Evolutionary conservation across 37 sponge, comb jelly and placozoan species (phyloP), one percentile per base, ranked within the genome.

Genomic region (Ephydatia muelleri): DNA sequence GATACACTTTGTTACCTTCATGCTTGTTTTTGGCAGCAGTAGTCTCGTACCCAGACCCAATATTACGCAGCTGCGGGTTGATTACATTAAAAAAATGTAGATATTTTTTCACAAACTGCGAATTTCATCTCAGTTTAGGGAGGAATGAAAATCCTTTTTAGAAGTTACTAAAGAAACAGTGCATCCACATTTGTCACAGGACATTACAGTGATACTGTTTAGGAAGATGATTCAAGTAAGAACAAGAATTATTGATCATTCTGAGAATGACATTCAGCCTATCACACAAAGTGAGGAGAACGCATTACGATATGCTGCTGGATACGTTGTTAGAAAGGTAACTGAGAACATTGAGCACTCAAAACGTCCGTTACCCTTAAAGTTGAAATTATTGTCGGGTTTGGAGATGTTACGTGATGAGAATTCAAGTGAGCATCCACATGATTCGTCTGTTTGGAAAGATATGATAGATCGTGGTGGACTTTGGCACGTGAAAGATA

Each of bases 1-100:
- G n/a, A n/a, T n/a, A n/a, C n/a, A n/a, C n/a, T n/a, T n/a, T n/a
- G n/a, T n/a, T n/a, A n/a, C n/a, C n/a, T n/a, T n/a, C n/a, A n/a
- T n/a, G n/a, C n/a, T n/a, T n/a, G n/a, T n/a, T n/a, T n/a, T n/a
- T n/a, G n/a, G n/a, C n/a, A n/a, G n/a, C n/a, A n/a, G n/a, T n/a
- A n/a, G n/a, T n/a, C n/a, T n/a, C n/a, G n/a, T n/a, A n/a, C n/a
- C n/a, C n/a, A n/a, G n/a, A n/a, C n/a, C n/a, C n/a, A n/a, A n/a
- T n/a, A n/a, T n/a, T n/a, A n/a, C n/a, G n/a, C n/a, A n/a, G n/a
- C n/a, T n/a, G n/a, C n/a, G n/a, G n/a, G n/a, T n/a, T n/a, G n/a
- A n/a, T n/a, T n/a, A n/a, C n/a, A n/a, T n/a, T n/a, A n/a, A 79
- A 64, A 79, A 79, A 21, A 79, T 79, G 28, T 79, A 66, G 79